phyloP scores from a whole-genome alignment of 2,797 vertebrate species.

The Margarornis squamiger region DNA sequence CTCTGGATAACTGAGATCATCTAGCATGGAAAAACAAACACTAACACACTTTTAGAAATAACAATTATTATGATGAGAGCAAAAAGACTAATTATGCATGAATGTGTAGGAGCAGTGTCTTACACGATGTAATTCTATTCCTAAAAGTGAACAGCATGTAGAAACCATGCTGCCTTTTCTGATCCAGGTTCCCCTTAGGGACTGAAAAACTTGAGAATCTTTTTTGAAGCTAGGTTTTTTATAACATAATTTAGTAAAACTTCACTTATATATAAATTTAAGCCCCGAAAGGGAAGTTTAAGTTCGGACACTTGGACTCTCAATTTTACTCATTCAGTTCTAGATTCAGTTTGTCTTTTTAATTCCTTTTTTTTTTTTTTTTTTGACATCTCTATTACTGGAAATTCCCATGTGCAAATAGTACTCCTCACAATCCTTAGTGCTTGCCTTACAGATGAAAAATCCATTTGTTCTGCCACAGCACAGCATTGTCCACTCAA shows the following conservation, averaged over 20 bases:
- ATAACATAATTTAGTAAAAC: background rate
- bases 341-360: background rate
- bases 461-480: background rate
- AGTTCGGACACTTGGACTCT: constrained; percentile 14
- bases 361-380: background rate
- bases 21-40: background rate
- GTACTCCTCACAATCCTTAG: background rate
- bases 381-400: background rate
- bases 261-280: background rate
- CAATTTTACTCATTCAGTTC: background rate
- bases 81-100: background rate
- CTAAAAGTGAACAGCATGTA: background rate
- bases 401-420: background rate
- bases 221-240: background rate
- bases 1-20: background rate
- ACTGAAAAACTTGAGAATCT: background rate
- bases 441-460: background rate
- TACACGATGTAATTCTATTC: background rate
- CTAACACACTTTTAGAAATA: background rate
- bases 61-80: background rate
- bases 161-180: background rate
- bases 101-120: background rate
- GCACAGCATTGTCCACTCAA: accelerated
- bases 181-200: background rate
- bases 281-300: background rate